These are phyloP conservation scores for Acanthosepion esculentum DNA, from an alignment of 2,888 invertebrate species.

Conservation along the genomic window DNA sequence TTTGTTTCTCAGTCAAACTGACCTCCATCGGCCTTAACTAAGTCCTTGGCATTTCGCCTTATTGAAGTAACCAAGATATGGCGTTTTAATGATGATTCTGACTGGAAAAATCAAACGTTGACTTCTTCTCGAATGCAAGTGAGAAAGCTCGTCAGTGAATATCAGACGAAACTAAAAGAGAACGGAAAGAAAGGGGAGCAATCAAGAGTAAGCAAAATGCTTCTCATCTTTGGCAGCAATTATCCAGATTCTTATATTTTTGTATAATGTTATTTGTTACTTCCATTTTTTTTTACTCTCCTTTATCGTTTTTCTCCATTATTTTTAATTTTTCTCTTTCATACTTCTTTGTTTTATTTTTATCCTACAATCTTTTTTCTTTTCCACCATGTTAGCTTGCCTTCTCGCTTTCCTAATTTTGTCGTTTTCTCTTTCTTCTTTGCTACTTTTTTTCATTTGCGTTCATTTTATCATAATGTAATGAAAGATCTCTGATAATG, in stretches of 20 bases:
- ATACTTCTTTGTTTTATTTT: no score
- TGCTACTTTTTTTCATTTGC: no score
- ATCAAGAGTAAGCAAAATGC: neutral
- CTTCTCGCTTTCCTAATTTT: no score
- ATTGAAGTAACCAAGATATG: neutral
- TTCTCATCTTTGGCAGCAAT: conserved; percentile 13
- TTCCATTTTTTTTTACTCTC: no score
- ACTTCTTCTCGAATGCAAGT: neutral
- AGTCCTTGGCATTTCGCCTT: conserved; percentile 16
- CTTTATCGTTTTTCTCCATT: no score
- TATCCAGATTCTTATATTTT: neutral
- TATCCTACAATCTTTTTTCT: no score
- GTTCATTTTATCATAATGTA: no score
- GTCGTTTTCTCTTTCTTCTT: no score
- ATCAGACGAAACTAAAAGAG: neutral
- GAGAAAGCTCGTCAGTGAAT: neutral
- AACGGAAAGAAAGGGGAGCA: neutral
- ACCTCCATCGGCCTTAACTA: neutral
- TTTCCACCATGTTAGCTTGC: no score
- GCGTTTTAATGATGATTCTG: conserved; percentile 1
- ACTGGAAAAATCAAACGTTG: conserved; percentile 13
- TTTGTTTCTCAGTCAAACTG: neutral
- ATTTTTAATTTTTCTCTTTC: no score
- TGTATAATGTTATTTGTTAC: no score
- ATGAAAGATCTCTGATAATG: no score